Evolutionary conservation across 2,113 vertebrate species (phyloP), one percentile per base, ranked within the genome.

Genomic region (Neodon shergylaensis): DNA sequence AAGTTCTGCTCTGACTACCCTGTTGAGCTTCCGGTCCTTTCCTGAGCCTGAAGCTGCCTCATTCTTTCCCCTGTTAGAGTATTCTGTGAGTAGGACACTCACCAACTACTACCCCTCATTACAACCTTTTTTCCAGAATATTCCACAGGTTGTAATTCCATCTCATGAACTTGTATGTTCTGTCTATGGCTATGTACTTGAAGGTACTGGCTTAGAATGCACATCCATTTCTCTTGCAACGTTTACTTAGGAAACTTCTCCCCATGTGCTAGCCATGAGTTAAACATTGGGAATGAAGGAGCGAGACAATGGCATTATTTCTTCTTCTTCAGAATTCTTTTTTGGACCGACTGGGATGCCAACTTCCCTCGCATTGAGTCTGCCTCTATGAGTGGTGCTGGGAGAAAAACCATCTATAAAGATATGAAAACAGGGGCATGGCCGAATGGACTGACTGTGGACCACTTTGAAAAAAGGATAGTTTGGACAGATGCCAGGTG

Each of bases 321-420:
- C 24, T 96, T 95, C 89, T 74, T 97, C 74, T 81, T 97, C 93
- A 99, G 99, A 97, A 99, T 99, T 97, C 98, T 99, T 42, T 99
- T 99, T 98, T 99, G 99, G 99, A 99, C 99, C 9, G 99, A 99
- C 98, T 99, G 99, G 99, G 99, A 99, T 98, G 99, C 99, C 44
- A 99, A 99, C 74, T 99, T 99, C 96, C 99, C 99, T 92, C 99
- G 99, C 44, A 99, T 99, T 1, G 99, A 99, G 93, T 99, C 99
- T 0, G 99, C 99, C 5, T 99, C 99, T 4, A 99, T 99, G 99
- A 99, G 99, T 0, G 99, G 99, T 86, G 99, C 98, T 0, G 99
- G 99, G 42, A 99, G 99, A 81, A 99, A 99, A 95, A 99, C 99
- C 42, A 99, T 99, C 78, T 99, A 99, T 90, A 99, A 99, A 97